Base-by-base conservation (phyloP, 2,888 invertebrate genomes). In the Parnassius glacialis region DNA sequence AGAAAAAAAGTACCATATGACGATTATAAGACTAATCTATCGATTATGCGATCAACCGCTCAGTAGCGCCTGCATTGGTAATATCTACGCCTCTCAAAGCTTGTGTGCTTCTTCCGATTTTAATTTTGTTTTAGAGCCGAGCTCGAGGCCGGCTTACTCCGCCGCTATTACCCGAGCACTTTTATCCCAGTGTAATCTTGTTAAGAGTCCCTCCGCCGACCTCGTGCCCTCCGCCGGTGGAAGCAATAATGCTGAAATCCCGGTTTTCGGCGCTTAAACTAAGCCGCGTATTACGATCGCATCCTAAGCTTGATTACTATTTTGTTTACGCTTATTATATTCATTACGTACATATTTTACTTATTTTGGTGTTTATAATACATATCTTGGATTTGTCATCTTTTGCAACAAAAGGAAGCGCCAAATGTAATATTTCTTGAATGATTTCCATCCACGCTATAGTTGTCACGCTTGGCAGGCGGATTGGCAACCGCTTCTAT, bases 111-210 rank as follows among this genome's bases (percentile, higher is more conserved):
- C 70, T 79, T 75, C 74, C 75, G 77, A 83, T 85, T 90, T 89
- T 87, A 87, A 89, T 90, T 90, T 89, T 72, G 80, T 84, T 86
- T 83, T 84, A 84, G 82, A 83, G 79, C 78, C 69, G 65, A 74
- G 69, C 75, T 76, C 74, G 71, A 69, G 70, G 69, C 70, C 65
- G 78, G 87, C 88, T 90, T 90, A 85, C 81, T 79, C 76, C 74
- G 75, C 72, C 74, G 84, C 83, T 85, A 87, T 90, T 90, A 91
- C 89, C 85, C 85, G 75, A 78, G 78, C 81, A 85, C 80, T 88
- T 91, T 90, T 90, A 91, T 90, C 89, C 87, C 85, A 83, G 87
- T 86, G 90, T 91, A 91, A 91, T 91, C 90, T 90, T 90, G 91
- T 90, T 90, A 90, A 91, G 88, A 90, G 90, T 78, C 80, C 78